phyloP scores from a whole-genome alignment of 2,113 vertebrate genomes.

The Sylvilagus bachmani region DNA sequence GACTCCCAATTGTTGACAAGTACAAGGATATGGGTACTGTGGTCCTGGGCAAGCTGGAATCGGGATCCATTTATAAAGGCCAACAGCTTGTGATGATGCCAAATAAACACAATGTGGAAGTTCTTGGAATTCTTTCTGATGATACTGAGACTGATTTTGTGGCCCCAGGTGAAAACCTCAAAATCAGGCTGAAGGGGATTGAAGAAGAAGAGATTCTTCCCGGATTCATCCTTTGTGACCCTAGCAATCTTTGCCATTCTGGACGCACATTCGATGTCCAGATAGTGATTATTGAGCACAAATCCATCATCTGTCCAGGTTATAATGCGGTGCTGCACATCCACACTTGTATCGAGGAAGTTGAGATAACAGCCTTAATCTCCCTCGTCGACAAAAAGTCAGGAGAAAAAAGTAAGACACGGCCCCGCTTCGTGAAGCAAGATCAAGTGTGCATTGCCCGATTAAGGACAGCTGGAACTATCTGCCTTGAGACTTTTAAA shows the following conservation, averaged over 20 bases:
- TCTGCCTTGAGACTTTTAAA: conserved; percentile 99
- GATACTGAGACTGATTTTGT: conserved; percentile 98
- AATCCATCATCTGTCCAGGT: conserved; percentile 99
- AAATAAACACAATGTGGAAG: conserved; percentile 99
- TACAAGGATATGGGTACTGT: conserved; percentile 99
- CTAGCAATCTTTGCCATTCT: conserved; percentile 98
- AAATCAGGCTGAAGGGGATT: conserved; percentile 98
- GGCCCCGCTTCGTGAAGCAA: conserved; percentile 98
- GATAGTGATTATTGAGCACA: conserved; percentile 99
- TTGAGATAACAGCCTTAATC: conserved; percentile 99
- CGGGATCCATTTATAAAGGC: conserved; percentile 96
- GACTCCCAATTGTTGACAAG: conserved; percentile 98
- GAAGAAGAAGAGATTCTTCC: conserved; percentile 99
- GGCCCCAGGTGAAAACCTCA: conserved; percentile 96
- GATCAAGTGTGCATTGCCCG: conserved; percentile 99
- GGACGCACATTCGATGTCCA: conserved; percentile 99
- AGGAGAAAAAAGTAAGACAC: conserved; percentile 98
- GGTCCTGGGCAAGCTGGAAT: conserved; percentile 97
- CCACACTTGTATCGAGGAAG: conserved; percentile 99
- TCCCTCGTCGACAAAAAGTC: conserved; percentile 99
- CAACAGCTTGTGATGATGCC: conserved; percentile 99
- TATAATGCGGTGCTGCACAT: conserved; percentile 99
- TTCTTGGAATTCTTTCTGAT: conserved; percentile 97
- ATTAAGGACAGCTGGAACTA: conserved; percentile 96
- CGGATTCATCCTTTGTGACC: conserved; percentile 98